phyloP scores from a whole-genome alignment of 2,797 vertebrate species.

The Falco rusticolus region DNA sequence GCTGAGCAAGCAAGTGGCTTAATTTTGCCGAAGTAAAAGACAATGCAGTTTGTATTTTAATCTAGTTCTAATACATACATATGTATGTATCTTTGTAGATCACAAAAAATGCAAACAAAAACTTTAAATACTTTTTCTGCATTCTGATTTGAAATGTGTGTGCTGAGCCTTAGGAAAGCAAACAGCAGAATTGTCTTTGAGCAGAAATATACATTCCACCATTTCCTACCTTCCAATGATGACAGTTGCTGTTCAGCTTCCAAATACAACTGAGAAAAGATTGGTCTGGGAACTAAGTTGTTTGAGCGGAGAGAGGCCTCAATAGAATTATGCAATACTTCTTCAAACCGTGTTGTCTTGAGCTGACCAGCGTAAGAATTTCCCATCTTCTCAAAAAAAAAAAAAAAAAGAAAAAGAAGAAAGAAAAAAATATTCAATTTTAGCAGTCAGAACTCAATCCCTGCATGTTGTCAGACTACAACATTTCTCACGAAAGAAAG shows the following conservation, averaged over 20 bases:
- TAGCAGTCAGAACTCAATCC: not conserved
- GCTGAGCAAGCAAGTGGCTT: not conserved
- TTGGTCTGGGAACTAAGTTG: constrained; percentile 88
- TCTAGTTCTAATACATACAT: not conserved
- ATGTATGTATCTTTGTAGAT: not conserved
- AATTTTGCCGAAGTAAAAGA: not conserved
- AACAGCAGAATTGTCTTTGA: not conserved
- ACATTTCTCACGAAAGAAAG: not conserved
- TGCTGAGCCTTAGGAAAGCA: not conserved
- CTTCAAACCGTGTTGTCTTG: constrained; percentile 92
- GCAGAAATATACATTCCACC: constrained; percentile 3
- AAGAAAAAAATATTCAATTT: not conserved
- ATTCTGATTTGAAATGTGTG: not conserved
- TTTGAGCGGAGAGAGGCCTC: constrained; percentile 96
- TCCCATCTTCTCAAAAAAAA: constrained; percentile 85
- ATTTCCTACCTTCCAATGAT: constrained; percentile 81
- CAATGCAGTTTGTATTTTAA: not conserved
- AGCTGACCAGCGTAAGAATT: constrained; percentile 96
- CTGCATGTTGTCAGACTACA: not conserved
- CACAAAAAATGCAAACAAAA: not conserved
- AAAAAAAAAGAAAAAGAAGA: not conserved
- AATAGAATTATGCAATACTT: constrained; percentile 95
- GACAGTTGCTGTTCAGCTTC: constrained; percentile 87
- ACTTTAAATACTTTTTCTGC: not conserved
- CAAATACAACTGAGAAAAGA: constrained; percentile 96